These are phyloP conservation scores for Laothoe populi DNA, from an alignment of 2,888 invertebrate genomes.

Conservation along the genomic window DNA sequence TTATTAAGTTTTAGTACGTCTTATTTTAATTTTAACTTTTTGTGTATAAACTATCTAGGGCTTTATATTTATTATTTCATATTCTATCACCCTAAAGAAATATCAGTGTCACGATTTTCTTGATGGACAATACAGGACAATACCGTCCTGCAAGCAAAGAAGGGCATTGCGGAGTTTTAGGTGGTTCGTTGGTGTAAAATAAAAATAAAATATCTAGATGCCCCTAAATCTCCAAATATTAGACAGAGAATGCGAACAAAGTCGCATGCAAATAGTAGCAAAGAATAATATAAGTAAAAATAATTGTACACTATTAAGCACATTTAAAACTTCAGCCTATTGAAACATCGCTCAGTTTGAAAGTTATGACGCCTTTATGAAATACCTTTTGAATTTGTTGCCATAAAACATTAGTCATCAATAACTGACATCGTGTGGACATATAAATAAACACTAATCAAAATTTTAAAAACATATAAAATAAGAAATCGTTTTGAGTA, in stretches of 20 bases:
- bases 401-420: constrained; percentile 8
- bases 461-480: constrained; percentile 21
- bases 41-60: no score
- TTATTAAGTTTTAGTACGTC: no score
- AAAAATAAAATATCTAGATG: no score
- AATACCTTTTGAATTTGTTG: constrained; percentile 14
- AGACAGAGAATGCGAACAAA: not conserved
- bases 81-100: no score
- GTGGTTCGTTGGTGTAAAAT: no score
- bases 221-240: not conserved
- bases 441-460: constrained; percentile 22
- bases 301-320: not conserved
- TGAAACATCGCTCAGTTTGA: constrained; percentile 9
- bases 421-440: constrained; percentile 18
- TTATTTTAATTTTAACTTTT: no score
- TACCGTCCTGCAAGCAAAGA: no score
- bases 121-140: no score
- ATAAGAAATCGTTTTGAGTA: constrained; percentile 1
- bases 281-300: constrained; percentile 1
- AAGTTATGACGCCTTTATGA: constrained; percentile 18
- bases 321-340: not conserved
- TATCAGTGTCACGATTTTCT: no score
- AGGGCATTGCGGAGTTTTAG: no score
- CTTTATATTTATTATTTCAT: no score
- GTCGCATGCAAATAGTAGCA: not conserved